phyloP scores from a whole-genome alignment of 2,113 vertebrate genomes.

The Protobothrops flavoviridis region DNA sequence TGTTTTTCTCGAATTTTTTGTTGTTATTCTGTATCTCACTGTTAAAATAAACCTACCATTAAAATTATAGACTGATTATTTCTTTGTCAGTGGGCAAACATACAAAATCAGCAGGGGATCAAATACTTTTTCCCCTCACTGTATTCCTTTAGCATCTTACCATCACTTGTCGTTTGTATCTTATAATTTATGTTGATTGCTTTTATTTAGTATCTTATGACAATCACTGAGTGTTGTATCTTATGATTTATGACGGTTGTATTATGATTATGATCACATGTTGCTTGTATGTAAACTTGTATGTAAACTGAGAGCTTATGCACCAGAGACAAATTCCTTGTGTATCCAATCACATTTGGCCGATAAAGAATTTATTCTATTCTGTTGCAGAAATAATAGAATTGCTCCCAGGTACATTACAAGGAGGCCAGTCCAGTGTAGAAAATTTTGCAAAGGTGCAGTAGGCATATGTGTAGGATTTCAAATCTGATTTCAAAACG shows the following conservation, averaged over 20 bases:
- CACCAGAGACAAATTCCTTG: neutral
- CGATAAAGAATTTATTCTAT: neutral
- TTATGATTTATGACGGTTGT: too few species aligned
- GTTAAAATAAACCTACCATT: too few species aligned
- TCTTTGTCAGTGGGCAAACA: too few species aligned
- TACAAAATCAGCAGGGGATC: too few species aligned
- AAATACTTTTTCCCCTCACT: too few species aligned
- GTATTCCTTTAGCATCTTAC: too few species aligned
- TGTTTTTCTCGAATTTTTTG: too few species aligned
- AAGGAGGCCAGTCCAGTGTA: neutral
- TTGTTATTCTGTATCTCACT: too few species aligned
- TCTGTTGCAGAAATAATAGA: neutral
- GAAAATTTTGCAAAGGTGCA: neutral
- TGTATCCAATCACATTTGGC: neutral
- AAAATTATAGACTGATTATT: too few species aligned
- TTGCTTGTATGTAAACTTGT: neutral
- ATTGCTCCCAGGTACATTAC: neutral
- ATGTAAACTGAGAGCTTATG: neutral
- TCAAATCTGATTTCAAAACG: neutral
- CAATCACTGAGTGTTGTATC: neutral
- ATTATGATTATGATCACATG: neutral
- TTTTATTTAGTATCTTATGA: neutral
- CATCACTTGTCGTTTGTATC: too few species aligned
- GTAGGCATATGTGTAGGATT: neutral
- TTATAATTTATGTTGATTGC: too few species aligned